Base-by-base conservation (phyloP, 2,797 vertebrate species). In the Semotilus atromaculatus region DNA sequence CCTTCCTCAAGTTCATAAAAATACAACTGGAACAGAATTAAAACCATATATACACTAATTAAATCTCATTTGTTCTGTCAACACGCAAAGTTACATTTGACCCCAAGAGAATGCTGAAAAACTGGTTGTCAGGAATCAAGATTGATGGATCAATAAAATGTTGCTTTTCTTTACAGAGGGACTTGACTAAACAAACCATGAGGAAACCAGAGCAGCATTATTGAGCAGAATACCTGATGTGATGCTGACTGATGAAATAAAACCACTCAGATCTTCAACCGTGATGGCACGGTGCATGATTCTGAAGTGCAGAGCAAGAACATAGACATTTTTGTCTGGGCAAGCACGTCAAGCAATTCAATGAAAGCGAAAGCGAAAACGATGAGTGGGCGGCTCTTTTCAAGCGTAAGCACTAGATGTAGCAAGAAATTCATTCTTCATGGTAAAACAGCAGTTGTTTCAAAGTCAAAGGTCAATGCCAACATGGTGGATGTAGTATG, bases 61-160 rank as follows among this genome's bases (percentile, higher is more conserved):
- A 66, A 19, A 43, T 70, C 34, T 80, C 66, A 77, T 78, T 38
- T 73, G 23, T 45, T 45, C n/a, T 71, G 72, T 77, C 66, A 64
- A 48, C 45, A 64, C 29, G 16, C 55, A 58, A 83, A 79, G 71
- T 45, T 55, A 51, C 23, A 68, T 48, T 78, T 60, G 38, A 85
- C 23, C 60, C 7, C 10, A 4, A 16, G 78, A 76, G 53, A 81
- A 45, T 26, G 43, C 62, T 51, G 36, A 36, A 80, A 58, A 72
- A 72, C 31, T 11, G 11, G 3, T 8, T 64, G 81, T 71, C 70
- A 66, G 62, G 31, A 74, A 81, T 80, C 18, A 55, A 16, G 45
- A 75, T 53, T 73, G 75, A 67, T 11, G n/a, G 38, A 85, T 83
- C 83, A 8, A 85, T 88, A 74, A 86, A 29, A 14, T 62, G 53